Conservation (phyloP, 2,888 invertebrate species). For the Oconnorella tubifera region DNA sequence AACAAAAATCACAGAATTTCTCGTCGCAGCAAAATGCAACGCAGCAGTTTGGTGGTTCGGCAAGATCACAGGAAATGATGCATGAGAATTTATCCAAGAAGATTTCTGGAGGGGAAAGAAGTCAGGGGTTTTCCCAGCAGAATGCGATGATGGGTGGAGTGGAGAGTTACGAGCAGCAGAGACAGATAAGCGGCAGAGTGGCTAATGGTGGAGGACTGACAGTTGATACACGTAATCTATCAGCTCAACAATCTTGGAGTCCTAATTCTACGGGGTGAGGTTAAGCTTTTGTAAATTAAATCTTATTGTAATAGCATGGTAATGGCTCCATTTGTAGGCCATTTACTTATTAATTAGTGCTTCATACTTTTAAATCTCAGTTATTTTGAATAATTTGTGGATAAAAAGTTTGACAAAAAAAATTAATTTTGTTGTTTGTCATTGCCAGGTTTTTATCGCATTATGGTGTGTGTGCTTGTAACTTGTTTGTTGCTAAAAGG, state of each 20-base stretch:
- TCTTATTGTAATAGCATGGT: neutral
- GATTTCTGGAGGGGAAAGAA: too few species aligned
- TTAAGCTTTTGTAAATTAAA: neutral
- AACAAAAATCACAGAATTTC: too few species aligned
- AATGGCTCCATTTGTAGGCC: neutral
- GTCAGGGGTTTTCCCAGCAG: neutral
- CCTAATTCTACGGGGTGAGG: neutral
- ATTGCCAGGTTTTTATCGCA: too few species aligned
- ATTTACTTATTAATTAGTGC: neutral
- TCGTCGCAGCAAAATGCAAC: neutral
- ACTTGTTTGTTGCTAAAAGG: too few species aligned
- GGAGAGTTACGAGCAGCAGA: neutral
- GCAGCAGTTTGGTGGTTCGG: neutral
- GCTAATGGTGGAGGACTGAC: neutral
- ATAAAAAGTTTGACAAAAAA: too few species aligned
- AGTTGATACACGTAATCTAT: neutral
- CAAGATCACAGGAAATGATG: too few species aligned
- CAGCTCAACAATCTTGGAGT: neutral
- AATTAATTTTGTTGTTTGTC: too few species aligned
- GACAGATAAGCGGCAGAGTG: neutral
- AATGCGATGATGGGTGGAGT: too few species aligned
- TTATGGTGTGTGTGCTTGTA: too few species aligned
- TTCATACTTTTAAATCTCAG: neutral
- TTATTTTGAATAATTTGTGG: too few species aligned
- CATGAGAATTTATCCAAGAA: too few species aligned